Percentiles rank a stretch among this genome's conserved stretches.
These are phyloP conservation scores for Rhombomys opimus DNA, from an alignment of 2,113 vertebrate species.

Conservation along the genomic window DNA sequence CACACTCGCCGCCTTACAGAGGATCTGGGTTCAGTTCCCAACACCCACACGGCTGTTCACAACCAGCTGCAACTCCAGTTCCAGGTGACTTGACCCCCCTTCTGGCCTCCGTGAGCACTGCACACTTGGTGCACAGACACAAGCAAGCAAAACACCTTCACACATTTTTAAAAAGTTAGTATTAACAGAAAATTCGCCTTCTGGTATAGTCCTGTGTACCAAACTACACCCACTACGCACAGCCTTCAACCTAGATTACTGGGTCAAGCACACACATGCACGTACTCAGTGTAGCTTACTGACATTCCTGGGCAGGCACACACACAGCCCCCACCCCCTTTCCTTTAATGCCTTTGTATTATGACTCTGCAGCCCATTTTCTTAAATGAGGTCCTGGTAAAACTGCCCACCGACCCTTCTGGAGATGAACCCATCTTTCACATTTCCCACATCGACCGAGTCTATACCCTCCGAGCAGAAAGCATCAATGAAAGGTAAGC, in stretches of 20 bases:
- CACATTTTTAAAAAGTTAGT: neutral
- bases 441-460: slow-evolving; percentile 98
- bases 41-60: neutral
- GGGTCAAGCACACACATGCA: neutral
- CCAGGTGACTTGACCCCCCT: neutral
- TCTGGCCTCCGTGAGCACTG: neutral
- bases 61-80: neutral
- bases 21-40: neutral
- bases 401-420: slow-evolving; percentile 98
- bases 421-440: slow-evolving; percentile 99
- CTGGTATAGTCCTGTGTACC: neutral
- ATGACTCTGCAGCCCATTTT: slow-evolving; percentile 95
- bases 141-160: neutral
- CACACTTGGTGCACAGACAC: too few relatives aligned
- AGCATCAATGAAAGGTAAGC: slow-evolving; percentile 97
- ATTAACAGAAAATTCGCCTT: neutral
- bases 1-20: neutral
- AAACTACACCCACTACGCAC: neutral
- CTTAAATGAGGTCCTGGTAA: slow-evolving; percentile 98
- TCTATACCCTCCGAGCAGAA: slow-evolving; percentile 97
- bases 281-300: neutral
- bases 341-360: neutral
- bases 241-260: neutral
- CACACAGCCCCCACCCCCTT: too few relatives aligned
- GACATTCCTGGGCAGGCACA: neutral